Base-by-base conservation (phyloP, 2,888 invertebrate genomes). In the Agrotis clavis region DNA sequence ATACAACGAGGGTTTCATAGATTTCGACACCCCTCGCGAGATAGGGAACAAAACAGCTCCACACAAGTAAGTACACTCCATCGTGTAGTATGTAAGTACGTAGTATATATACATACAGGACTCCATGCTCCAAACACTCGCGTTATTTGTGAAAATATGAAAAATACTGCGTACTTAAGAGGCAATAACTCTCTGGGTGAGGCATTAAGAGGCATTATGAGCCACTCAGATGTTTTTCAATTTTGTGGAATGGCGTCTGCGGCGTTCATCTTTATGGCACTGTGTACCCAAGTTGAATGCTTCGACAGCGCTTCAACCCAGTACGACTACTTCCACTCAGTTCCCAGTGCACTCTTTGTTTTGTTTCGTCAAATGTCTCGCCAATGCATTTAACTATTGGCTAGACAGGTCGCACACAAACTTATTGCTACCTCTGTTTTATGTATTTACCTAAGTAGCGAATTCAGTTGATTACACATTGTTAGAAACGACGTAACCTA, bases 221-320 rank as follows among this genome's bases (percentile, higher is more conserved):
- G 90, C 86, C 91, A 92, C 92, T 94, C 92, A 78, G 92, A 92
- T 93, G 94, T 94, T 95, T 96, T 96, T 95, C 95, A 96, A 96
- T 96, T 96, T 96, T 90, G 87, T 85, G 81, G 86, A 94, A 96
- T 93, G 92, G 92, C 90, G 91, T 90, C 88, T 90, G 90, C 83
- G 82, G 86, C 88, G 88, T 84, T 90, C 87, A 86, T 85, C 89
- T 93, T 93, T 92, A 92, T 90, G 88, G 88, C 89, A 84, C 85
- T 87, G 87, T 88, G 86, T 87, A 84, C 81, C 81, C 79, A 85
- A 79, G 82, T 87, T 85, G 69, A 86, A 86, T 84, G 75, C 69
- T 82, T 82, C 72, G 81, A 73, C 86, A 81, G 69, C 57, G 71
- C 68, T 77, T 81, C 65, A 78, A 74, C 59, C 53, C 74, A 13